These are phyloP conservation scores for Microcebus ravelobensis DNA, from an alignment of 2,113 vertebrate genomes.

Conservation along the genomic window DNA sequence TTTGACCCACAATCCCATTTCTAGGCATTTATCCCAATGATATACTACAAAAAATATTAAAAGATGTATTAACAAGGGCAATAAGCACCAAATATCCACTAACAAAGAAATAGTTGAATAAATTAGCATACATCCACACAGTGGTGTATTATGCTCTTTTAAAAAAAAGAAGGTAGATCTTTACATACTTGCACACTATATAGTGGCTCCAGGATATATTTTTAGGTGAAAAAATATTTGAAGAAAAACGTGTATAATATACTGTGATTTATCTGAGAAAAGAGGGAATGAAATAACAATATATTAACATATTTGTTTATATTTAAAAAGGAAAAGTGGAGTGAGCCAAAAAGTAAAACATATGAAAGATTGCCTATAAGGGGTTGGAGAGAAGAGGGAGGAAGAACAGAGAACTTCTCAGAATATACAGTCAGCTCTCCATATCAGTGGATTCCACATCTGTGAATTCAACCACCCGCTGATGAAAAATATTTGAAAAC, in stretches of 20 bases:
- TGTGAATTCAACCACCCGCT: background rate
- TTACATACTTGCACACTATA: background rate
- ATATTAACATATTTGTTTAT: background rate
- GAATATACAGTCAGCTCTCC: background rate
- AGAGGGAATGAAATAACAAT: background rate
- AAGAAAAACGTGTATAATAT: background rate
- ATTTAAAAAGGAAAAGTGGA: background rate
- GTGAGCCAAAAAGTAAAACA: background rate
- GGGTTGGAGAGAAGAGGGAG: background rate
- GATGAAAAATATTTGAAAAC: background rate
- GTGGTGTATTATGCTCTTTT: background rate
- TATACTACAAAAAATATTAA: background rate
- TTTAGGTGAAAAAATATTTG: background rate
- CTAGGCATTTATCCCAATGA: background rate
- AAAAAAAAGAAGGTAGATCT: background rate
- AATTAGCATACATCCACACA: background rate
- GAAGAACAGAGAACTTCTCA: background rate
- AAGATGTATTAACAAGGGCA: background rate
- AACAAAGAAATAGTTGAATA: background rate
- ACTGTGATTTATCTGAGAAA: background rate
- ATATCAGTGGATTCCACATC: background rate
- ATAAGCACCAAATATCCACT: background rate
- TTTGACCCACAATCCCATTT: background rate
- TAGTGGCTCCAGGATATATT: background rate
- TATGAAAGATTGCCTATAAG: background rate